These are phyloP conservation scores for Drosophila aff. DNA, from an alignment of 1,140 invertebrate genomes.

Conservation along the genomic window DNA sequence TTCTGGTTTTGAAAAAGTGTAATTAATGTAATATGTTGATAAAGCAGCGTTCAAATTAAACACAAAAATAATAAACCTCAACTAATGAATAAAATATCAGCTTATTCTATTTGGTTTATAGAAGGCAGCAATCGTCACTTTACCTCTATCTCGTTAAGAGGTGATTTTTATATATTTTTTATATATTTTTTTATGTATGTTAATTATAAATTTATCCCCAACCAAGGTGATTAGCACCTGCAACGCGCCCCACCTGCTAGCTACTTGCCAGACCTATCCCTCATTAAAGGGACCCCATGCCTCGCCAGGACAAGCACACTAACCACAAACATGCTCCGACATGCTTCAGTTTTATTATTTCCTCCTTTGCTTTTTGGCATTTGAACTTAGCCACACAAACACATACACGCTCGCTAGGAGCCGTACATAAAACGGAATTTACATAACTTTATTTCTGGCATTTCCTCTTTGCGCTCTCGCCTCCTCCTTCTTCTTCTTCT, in stretches of 20 bases:
- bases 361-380: constrained; percentile 58
- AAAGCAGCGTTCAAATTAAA: not conserved
- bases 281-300: not conserved
- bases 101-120: not conserved
- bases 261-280: constrained; percentile 21
- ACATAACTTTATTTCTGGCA: constrained; percentile 81
- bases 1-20: not conserved
- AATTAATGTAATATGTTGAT: not conserved
- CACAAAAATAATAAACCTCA: not conserved
- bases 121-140: not conserved
- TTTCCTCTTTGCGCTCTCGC: constrained; percentile 60
- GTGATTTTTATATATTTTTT: not conserved
- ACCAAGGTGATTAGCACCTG: constrained; percentile 9
- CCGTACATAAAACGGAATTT: constrained; percentile 63
- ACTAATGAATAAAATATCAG: not conserved
- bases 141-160: not conserved
- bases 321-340: constrained; percentile 40
- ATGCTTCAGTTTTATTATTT: constrained; percentile 75
- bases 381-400: constrained; percentile 42
- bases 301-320: not conserved
- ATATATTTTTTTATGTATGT: not conserved
- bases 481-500: constrained; percentile 13
- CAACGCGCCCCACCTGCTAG: not conserved
- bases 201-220: not conserved
- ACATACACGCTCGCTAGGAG: constrained; percentile 2